phyloP scores from a whole-genome alignment of 2,113 vertebrate species.

The Capreolus pygargus region DNA sequence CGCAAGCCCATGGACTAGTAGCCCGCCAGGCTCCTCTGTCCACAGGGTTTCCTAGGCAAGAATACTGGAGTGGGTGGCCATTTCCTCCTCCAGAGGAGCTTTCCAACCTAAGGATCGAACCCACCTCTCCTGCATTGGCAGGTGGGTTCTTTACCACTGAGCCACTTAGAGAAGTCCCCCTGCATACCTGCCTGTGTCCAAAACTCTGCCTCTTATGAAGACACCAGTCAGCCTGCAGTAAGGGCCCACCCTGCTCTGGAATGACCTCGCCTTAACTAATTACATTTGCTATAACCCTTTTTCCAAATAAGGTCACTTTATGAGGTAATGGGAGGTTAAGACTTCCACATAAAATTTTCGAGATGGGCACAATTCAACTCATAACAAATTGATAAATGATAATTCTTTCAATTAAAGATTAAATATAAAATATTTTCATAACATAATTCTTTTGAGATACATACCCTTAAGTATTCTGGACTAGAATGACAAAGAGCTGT shows the following conservation, averaged over 20 bases:
- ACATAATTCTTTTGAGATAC: neutral
- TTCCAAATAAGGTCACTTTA: neutral
- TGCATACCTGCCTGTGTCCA: accelerated
- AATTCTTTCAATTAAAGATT: neutral
- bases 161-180: neutral
- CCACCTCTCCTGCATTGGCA: neutral
- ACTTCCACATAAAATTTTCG: neutral
- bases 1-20: neutral
- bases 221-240: neutral
- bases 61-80: neutral
- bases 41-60: neutral
- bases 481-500: neutral
- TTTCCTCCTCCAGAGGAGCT: neutral
- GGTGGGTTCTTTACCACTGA: neutral
- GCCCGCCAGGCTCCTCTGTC: neutral
- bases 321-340: neutral
- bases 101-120: neutral
- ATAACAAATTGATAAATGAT: neutral
- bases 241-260: accelerated
- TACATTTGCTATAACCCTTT: neutral
- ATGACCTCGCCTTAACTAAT: neutral
- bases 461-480: neutral
- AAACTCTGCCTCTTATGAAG: neutral
- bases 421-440: neutral
- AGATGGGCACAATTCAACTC: neutral